Evolutionary conservation across 2,113 vertebrate species (phyloP).

Genomic region (Spea multiplicata): DNA sequence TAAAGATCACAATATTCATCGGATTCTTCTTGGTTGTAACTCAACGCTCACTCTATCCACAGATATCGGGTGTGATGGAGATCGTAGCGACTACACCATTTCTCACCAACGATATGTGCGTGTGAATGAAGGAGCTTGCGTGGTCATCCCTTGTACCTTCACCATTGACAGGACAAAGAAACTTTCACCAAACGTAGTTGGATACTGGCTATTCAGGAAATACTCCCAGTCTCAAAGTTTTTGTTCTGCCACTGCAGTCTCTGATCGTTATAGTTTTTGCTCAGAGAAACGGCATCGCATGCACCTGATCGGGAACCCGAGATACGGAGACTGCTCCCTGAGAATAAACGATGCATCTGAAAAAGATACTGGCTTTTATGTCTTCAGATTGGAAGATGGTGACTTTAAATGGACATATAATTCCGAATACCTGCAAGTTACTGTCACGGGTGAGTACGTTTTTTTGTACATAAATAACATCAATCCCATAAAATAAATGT

Average conservation of each 20-base stretch:
- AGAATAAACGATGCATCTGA: neutral
- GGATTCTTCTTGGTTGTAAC: too few relatives aligned
- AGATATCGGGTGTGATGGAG: neutral
- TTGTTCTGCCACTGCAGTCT: too few relatives aligned
- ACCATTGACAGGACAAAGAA: neutral
- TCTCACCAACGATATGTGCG: neutral
- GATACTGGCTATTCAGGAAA: neutral
- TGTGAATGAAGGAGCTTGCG: neutral
- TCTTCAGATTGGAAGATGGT: slow-evolving; percentile 6
- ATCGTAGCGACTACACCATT: too few relatives aligned
- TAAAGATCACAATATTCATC: too few relatives aligned
- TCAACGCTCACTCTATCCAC: neutral
- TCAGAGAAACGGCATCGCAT: neutral
- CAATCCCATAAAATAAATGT: too few relatives aligned
- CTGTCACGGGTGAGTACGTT: too few relatives aligned
- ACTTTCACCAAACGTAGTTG: neutral
- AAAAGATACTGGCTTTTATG: neutral
- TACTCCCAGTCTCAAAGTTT: too few relatives aligned
- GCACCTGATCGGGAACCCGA: neutral
- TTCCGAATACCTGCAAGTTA: too few relatives aligned
- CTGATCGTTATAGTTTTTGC: too few relatives aligned
- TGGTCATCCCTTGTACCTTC: neutral
- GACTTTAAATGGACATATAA: too few relatives aligned
- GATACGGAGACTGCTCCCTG: slow-evolving; percentile 9
- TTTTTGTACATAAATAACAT: too few relatives aligned